Base-by-base conservation (phyloP, 1,140 invertebrate species). In the Manduca sexta region DNA sequence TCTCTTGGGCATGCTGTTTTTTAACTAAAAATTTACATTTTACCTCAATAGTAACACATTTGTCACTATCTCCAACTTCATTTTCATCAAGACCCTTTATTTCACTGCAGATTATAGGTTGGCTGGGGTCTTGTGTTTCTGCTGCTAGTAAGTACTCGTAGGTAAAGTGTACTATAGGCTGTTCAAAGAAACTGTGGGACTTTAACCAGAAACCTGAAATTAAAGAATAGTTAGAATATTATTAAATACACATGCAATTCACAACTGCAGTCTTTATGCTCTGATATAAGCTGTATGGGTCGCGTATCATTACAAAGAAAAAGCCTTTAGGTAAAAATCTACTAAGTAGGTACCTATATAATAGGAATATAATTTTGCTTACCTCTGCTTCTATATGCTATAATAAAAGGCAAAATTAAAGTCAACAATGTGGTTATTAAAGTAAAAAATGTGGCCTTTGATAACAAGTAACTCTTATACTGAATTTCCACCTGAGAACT, bases 121-220 rank as follows among this genome's bases (percentile, higher is more conserved):
- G 52, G 46, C 81, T 84, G 12, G 84, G 73, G 49, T 89, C 84
- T 57, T 88, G 84, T 11, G 89, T 88, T 57, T 90, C 88, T 0
- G 88, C 77, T 47, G 90, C 65, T 21, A 92, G 66, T 29, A 92
- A 59, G 55, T 91, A 88, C 60, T 92, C 87, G 61, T 90, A 89
- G 56, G 89, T 90, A 61, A 91, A 90, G 35, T 86, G 78, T 15
- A 92, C 75, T 16, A 74, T 56, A 29, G 92, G 91, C 60, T 91
- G 88, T 69, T 91, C 89, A 61, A 87, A 87, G 62, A 88, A 89
- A 46, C 57, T 70, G 45, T 89, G 83, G 3, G 79, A 76, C 55
- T 88, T 88, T 13, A 89, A 58, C 89, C 90, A 91, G 68, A 91
- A 89, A 10, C 89, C 90, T 91, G 45, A 54, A 87, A 65, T 56